A percentile compares a stretch with the other conserved stretches of the same genome.
Conservation (phyloP, 2,888 invertebrate genomes). For the Cyclophora punctaria region DNA sequence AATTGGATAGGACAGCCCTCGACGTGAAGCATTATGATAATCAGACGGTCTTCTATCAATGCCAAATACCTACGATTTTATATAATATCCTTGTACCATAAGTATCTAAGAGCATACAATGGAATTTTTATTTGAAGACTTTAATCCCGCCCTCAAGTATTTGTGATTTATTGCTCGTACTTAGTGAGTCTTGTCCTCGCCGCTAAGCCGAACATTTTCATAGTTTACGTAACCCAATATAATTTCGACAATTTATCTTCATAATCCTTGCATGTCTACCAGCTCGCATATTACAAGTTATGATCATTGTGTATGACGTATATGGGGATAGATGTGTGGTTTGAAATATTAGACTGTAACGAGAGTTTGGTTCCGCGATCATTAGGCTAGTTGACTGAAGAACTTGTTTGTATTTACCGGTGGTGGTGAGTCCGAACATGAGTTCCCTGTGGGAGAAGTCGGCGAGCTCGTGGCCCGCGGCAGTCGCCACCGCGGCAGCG, state of each 20-base stretch:
- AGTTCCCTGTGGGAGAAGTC: slow-evolving; percentile 88
- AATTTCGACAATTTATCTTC: no score
- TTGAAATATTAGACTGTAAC: no score
- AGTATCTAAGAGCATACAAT: not conserved
- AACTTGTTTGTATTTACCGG: slow-evolving; percentile 45
- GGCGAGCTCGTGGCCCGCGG: slow-evolving; percentile 86
- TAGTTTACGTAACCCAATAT: no score
- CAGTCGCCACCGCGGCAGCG: slow-evolving; percentile 78
- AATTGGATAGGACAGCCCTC: slow-evolving; percentile 25
- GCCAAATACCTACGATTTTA: slow-evolving; percentile 16
- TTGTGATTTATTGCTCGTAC: not conserved
- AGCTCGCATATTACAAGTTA: not conserved
- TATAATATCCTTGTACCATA: slow-evolving; percentile 2
- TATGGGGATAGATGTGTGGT: no score
- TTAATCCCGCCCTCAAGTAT: not conserved
- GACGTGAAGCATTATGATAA: slow-evolving; percentile 20
- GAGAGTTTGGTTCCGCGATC: no score
- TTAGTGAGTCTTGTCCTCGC: not conserved
- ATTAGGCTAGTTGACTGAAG: no score
- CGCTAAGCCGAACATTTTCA: no score
- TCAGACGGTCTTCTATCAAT: slow-evolving; percentile 20
- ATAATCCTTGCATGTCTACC: not conserved
- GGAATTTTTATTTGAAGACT: slow-evolving; percentile 12
- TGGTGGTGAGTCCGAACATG: slow-evolving; percentile 87
- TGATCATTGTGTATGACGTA: not conserved